These are phyloP conservation scores for Garrulus glandarius DNA, from an alignment of 2,797 vertebrate species.

Conservation along the genomic window DNA sequence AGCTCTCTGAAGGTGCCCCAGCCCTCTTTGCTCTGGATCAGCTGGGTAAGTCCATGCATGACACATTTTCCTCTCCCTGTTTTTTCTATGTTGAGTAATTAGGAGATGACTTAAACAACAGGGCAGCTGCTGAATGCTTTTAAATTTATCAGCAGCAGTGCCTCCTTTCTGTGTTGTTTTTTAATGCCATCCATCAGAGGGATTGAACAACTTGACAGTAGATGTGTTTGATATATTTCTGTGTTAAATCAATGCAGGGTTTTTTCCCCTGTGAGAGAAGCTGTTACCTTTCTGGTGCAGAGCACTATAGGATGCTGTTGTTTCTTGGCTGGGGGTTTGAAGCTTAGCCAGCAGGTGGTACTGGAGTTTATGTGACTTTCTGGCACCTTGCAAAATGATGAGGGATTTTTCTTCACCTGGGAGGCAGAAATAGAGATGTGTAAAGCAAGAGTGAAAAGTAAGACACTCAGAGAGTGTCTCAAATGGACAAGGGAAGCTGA, in stretches of 20 bases:
- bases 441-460: background rate
- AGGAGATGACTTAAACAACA: background rate
- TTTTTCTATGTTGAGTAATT: background rate
- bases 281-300: background rate
- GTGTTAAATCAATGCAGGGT: background rate
- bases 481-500: background rate
- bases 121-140: background rate
- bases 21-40: slow-evolving; percentile 65
- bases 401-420: background rate
- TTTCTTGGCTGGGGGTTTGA: background rate
- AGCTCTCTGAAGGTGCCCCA: slow-evolving; percentile 60
- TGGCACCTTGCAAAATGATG: background rate
- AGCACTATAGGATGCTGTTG: accelerated
- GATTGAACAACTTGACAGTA: background rate
- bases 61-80: background rate
- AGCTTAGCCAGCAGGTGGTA: background rate
- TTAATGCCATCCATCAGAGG: background rate
- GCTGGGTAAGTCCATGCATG: slow-evolving; percentile 66
- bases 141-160: background rate
- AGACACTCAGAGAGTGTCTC: background rate
- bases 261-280: background rate
- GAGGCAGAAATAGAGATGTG: background rate
- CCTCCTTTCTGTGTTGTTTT: background rate
- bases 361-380: background rate
- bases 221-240: background rate